These are phyloP conservation scores for Leucoraja erinaceus DNA, from an alignment of 2,113 vertebrate genomes.

Conservation along the genomic window DNA sequence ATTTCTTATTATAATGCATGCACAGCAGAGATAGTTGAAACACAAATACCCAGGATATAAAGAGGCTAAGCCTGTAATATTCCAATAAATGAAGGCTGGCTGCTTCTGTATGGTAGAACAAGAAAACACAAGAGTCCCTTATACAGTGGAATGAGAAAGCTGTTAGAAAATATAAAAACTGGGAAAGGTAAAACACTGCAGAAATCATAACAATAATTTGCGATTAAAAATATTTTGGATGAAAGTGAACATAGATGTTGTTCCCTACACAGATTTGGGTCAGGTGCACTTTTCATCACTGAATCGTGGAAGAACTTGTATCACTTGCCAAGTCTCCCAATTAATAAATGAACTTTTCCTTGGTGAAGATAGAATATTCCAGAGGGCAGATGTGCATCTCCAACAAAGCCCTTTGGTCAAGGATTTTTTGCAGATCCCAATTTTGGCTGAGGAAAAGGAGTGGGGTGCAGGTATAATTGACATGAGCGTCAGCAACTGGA, in stretches of 20 bases:
- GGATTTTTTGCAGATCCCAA: not conserved
- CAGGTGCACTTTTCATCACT: not conserved
- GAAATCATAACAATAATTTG: not conserved
- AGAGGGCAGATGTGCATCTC: not conserved
- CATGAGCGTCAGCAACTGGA: not conserved
- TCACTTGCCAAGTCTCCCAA: not conserved
- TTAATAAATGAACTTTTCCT: not conserved
- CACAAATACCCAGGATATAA: not conserved
- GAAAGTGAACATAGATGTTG: not conserved
- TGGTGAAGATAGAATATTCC: not conserved
- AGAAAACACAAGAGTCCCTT: not conserved
- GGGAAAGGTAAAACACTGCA: not conserved
- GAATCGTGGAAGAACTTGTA: slow-evolving; percentile 10
- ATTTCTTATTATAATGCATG: too few species aligned
- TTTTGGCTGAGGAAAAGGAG: not conserved
- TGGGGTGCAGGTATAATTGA: not conserved
- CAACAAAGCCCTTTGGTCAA: not conserved
- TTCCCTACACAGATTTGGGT: not conserved
- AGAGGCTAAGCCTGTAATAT: not conserved
- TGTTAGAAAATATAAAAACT: not conserved
- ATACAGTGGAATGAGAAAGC: not conserved
- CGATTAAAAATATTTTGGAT: not conserved
- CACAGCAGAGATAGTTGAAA: not conserved
- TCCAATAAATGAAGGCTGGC: not conserved
- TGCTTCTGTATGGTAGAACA: not conserved